Conservation (phyloP, 1,140 invertebrate species). For the Tribolium madens region DNA sequence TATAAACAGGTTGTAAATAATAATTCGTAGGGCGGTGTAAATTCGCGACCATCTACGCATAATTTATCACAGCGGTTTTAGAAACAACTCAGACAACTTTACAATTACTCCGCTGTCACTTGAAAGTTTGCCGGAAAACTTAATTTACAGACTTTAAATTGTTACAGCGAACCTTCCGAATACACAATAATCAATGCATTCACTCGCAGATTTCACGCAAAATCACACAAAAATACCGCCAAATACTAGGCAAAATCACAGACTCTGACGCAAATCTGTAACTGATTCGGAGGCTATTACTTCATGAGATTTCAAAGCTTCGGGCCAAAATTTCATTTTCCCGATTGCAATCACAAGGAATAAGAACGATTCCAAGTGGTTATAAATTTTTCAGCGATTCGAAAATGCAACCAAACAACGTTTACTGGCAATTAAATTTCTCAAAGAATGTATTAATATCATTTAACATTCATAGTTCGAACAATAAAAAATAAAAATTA, state of each 20-base stretch:
- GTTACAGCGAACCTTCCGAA: slow-evolving; percentile 33
- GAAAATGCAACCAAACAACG: not conserved
- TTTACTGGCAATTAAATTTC: not conserved
- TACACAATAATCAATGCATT: slow-evolving; percentile 36
- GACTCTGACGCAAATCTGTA: slow-evolving; percentile 19
- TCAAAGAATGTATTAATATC: not conserved
- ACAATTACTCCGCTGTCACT: slow-evolving; percentile 44
- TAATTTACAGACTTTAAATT: slow-evolving; percentile 46
- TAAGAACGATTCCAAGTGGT: not conserved
- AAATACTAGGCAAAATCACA: slow-evolving; percentile 21
- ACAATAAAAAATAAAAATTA: too few species aligned
- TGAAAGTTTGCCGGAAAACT: slow-evolving; percentile 44
- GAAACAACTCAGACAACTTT: slow-evolving; percentile 43
- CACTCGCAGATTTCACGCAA: not conserved
- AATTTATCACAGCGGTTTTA: slow-evolving; percentile 45
- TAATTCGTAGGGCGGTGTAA: slow-evolving; percentile 27
- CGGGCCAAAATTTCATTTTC: slow-evolving; percentile 26
- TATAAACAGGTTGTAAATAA: slow-evolving; percentile 45
- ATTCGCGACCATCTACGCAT: slow-evolving; percentile 40
- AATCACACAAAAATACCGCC: slow-evolving; percentile 10
- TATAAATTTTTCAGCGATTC: slow-evolving; percentile 12
- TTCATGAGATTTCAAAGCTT: not conserved
- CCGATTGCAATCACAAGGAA: slow-evolving; percentile 17
- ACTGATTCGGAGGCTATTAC: slow-evolving; percentile 2
- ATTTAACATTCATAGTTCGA: too few species aligned